These are phyloP conservation scores for Phyllostomus hastatus DNA, from an alignment of 2,113 vertebrate genomes.

Conservation along the genomic window DNA sequence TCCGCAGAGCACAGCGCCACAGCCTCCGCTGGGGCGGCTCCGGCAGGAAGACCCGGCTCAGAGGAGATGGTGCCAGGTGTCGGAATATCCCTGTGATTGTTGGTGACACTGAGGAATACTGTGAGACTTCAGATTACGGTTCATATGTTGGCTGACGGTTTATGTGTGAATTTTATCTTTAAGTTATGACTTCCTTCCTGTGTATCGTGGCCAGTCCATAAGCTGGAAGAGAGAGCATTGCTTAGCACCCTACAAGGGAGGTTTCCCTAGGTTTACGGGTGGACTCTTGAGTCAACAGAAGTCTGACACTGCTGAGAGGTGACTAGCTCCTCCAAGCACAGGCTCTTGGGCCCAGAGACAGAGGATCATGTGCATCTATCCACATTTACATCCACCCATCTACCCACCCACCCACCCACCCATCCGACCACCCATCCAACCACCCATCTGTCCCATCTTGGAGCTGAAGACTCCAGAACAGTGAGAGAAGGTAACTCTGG, in stretches of 20 bases:
- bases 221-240: not conserved
- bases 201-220: not conserved
- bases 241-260: not conserved
- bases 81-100: not conserved
- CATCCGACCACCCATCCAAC: not conserved
- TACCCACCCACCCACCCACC: not conserved
- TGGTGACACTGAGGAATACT: not conserved
- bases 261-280: not conserved
- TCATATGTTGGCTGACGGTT: not conserved
- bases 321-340: too few species aligned
- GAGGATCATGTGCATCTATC: not conserved
- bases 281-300: not conserved
- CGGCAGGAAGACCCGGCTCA: not conserved
- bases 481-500: not conserved
- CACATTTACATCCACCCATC: not conserved
- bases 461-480: not conserved
- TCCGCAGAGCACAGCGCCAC: not conserved
- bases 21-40: not conserved
- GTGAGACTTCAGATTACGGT: not conserved
- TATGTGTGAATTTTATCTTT: constrained; percentile 5
- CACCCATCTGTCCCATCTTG: not conserved
- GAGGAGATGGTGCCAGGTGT: not conserved
- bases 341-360: not conserved
- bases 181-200: constrained; percentile 26
- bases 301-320: not conserved